Evolutionary conservation across 1,140 invertebrate genomes (phyloP).

Genomic region (Chymomyza costata): DNA sequence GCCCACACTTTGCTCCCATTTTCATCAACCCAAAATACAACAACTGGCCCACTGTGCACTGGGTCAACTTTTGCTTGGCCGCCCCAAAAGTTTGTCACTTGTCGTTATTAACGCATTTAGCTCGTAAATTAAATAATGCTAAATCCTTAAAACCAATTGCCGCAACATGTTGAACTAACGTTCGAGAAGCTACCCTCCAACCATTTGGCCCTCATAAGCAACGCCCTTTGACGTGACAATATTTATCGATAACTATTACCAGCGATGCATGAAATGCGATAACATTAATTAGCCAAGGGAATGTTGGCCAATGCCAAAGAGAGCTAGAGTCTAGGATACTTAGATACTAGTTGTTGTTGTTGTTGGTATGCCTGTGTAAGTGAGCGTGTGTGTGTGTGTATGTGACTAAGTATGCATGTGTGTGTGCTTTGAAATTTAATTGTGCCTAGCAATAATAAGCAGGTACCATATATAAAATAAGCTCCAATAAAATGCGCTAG

Average conservation of each 20-base stretch:
- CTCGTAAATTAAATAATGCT: slow-evolving; percentile 49
- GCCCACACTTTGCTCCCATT: too few species aligned
- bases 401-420: background rate
- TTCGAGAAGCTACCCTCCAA: slow-evolving; percentile 1
- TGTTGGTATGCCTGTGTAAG: background rate
- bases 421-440: too few species aligned
- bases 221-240: slow-evolving; percentile 58
- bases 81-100: slow-evolving; percentile 10
- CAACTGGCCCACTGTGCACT: too few species aligned
- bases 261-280: slow-evolving; percentile 70
- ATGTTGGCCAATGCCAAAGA: slow-evolving; percentile 29
- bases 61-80: too few species aligned
- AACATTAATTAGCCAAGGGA: slow-evolving; percentile 61
- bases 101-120: slow-evolving; percentile 18
- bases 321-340: background rate
- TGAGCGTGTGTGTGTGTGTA: background rate
- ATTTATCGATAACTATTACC: slow-evolving; percentile 72
- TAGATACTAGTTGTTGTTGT: background rate
- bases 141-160: slow-evolving; percentile 9
- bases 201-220: too few species aligned
- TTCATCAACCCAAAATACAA: too few species aligned
- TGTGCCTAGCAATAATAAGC: too few species aligned
- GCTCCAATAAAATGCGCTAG: too few species aligned
- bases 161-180: slow-evolving; percentile 7
- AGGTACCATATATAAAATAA: too few species aligned